Conservation (phyloP, 1,140 invertebrate genomes). For the Limonius californicus region DNA sequence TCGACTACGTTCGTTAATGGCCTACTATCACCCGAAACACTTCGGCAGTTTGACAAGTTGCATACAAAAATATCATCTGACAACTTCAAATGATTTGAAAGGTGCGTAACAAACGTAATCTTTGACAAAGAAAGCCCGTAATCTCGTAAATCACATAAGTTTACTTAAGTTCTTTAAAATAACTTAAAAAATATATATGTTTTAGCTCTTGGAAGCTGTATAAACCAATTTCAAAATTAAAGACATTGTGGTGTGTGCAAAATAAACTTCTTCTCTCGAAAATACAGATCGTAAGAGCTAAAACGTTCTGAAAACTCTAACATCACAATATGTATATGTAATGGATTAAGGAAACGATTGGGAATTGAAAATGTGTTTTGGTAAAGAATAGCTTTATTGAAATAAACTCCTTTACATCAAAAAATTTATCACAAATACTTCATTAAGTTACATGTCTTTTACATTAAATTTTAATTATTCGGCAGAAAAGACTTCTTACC, state of each 20-base stretch:
- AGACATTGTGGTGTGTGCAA: neutral
- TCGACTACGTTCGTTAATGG: constrained; percentile 15
- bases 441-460: constrained; percentile 31
- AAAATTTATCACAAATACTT: constrained; percentile 34
- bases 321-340: neutral
- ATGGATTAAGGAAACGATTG: constrained; percentile 21
- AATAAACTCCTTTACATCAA: constrained; percentile 34
- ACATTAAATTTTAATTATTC: constrained; percentile 16
- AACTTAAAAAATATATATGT: constrained; percentile 1
- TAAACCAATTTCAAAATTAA: neutral
- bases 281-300: neutral
- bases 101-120: neutral
- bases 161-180: constrained; percentile 5
- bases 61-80: no score
- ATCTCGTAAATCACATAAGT: constrained; percentile 7
- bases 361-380: constrained; percentile 20
- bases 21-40: no score
- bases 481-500: constrained; percentile 6
- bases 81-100: neutral
- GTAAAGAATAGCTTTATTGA: constrained; percentile 36
- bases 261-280: neutral
- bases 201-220: neutral
- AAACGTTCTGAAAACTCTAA: neutral
- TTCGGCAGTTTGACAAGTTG: no score
- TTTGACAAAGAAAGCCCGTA: neutral